Percentiles rank a stretch among this genome's conserved stretches.
Conservation (phyloP, 2,888 invertebrate species). For the Pasiphila rectangulata region DNA sequence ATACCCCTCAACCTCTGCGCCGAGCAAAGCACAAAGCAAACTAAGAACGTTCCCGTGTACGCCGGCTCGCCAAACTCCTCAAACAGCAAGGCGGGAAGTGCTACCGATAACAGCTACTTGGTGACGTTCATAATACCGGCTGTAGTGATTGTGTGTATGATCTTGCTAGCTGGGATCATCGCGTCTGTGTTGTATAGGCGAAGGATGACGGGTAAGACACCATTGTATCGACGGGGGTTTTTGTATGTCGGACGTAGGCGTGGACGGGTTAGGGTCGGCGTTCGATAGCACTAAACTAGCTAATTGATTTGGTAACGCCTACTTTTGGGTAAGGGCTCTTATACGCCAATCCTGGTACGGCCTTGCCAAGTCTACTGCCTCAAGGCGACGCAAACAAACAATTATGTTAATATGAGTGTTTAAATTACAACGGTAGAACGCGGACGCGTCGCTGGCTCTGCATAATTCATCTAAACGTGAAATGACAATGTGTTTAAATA, state of each 20-base stretch:
- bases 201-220: constrained; percentile 87
- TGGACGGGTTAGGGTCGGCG: constrained; percentile 7
- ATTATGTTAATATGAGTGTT: too few species aligned
- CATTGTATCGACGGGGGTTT: constrained; percentile 1
- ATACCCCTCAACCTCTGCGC: constrained; percentile 82
- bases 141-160: constrained; percentile 92
- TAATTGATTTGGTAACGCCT: neutral
- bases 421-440: too few species aligned
- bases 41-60: constrained; percentile 48
- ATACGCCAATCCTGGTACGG: neutral
- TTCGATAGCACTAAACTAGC: neutral
- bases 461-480: too few species aligned
- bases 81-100: constrained; percentile 53
- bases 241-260: constrained; percentile 14
- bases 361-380: too few species aligned
- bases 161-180: constrained; percentile 91
- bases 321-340: neutral
- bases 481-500: too few species aligned
- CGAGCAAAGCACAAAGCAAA: constrained; percentile 65
- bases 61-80: constrained; percentile 48
- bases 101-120: constrained; percentile 72
- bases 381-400: too few species aligned
- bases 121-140: constrained; percentile 94
- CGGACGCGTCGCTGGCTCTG: too few species aligned
- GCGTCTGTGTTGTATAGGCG: constrained; percentile 93